These are phyloP conservation scores for Puntigrus tetrazona DNA, from an alignment of 2,113 vertebrate species.

Conservation along the genomic window DNA sequence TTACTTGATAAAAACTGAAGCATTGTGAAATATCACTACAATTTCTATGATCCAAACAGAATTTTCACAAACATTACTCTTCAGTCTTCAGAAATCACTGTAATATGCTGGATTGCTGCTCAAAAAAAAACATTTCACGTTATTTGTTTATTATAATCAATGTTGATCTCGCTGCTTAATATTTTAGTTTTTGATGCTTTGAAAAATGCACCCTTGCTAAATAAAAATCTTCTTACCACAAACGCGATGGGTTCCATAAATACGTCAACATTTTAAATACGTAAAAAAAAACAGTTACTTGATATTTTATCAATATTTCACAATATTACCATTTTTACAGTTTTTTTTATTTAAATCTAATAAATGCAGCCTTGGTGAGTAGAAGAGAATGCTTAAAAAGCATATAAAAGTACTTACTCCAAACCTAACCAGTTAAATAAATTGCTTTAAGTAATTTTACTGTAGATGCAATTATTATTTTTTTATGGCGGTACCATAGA, in stretches of 20 bases:
- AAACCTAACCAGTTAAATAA: background rate
- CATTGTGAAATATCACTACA: background rate
- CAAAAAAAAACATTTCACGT: background rate
- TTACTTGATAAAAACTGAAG: background rate
- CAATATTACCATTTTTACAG: background rate
- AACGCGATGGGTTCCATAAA: background rate
- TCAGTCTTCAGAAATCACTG: background rate
- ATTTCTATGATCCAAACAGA: background rate
- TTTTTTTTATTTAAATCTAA: background rate
- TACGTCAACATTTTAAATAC: background rate
- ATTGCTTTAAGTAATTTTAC: background rate
- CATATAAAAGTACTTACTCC: background rate
- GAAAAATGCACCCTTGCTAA: background rate
- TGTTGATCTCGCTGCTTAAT: background rate
- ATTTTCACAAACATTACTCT: background rate
- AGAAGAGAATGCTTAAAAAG: background rate
- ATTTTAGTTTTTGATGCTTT: background rate
- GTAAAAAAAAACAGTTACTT: background rate
- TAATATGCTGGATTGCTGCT: background rate
- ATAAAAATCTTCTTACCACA: no score
- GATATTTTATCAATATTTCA: background rate
- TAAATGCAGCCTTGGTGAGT: background rate
- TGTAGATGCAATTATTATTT: background rate
- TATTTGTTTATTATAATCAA: no score
- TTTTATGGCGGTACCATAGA: background rate